Evolutionary conservation across 2,888 invertebrate genomes (phyloP).

Genomic region (Gisinianus flammeolus): DNA sequence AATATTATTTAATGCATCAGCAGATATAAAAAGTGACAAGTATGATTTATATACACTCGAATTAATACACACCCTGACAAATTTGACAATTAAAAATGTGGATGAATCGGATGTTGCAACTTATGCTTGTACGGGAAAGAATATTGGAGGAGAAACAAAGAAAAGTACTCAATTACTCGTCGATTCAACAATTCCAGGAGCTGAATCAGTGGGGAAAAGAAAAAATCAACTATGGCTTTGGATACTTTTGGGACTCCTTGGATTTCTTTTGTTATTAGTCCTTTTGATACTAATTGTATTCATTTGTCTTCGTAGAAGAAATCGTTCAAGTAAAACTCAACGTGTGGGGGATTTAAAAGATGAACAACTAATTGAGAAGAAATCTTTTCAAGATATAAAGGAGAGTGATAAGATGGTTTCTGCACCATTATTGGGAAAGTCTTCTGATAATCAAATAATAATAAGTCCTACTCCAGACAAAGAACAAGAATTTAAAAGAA

Average conservation of each 20-base stretch:
- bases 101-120: background rate
- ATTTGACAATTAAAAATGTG: conserved; percentile 19
- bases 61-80: background rate
- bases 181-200: background rate
- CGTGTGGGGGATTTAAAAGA: background rate
- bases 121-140: conserved; percentile 8
- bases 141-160: background rate
- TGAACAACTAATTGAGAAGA: background rate
- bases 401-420: background rate
- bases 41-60: background rate
- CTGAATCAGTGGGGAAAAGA: background rate
- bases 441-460: background rate
- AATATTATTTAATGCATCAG: background rate
- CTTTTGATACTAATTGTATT: conserved; percentile 1
- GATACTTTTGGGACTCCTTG: conserved; percentile 23
- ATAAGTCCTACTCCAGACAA: background rate
- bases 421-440: background rate
- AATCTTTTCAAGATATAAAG: background rate
- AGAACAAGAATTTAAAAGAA: background rate
- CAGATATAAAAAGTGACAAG: background rate
- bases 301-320: background rate
- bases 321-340: conserved; percentile 1
- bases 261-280: background rate
- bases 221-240: conserved; percentile 9
- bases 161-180: background rate